Percentiles rank a stretch among this genome's conserved stretches.
Conservation (phyloP, 2,888 invertebrate genomes). For the Sphaeridia pumilis region DNA sequence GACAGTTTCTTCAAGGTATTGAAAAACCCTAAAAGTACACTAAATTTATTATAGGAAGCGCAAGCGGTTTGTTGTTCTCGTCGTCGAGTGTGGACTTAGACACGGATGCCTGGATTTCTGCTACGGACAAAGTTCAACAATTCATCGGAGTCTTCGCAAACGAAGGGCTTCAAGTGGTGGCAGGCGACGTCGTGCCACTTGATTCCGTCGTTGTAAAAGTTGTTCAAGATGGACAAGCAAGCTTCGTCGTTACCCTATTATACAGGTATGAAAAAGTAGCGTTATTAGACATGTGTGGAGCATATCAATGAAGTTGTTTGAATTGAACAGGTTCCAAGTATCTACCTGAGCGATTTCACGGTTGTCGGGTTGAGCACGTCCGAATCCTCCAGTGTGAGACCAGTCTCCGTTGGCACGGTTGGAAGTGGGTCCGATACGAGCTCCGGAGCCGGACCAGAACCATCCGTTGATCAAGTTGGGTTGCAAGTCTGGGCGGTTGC, state of each 20-base stretch:
- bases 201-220: slow-evolving; percentile 85
- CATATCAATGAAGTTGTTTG: not conserved
- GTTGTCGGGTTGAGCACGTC: slow-evolving; percentile 75
- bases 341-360: slow-evolving; percentile 49
- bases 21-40: not conserved
- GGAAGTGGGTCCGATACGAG: slow-evolving; percentile 73
- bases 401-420: slow-evolving; percentile 82
- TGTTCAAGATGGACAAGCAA: slow-evolving; percentile 74
- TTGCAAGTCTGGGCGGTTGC: slow-evolving; percentile 62
- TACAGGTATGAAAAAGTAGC: no score
- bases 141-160: slow-evolving; percentile 83
- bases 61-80: not conserved
- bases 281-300: no score
- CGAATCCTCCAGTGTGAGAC: slow-evolving; percentile 85
- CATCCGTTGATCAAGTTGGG: slow-evolving; percentile 75
- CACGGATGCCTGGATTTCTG: slow-evolving; percentile 56
- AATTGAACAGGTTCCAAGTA: not conserved
- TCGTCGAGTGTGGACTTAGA: slow-evolving; percentile 3
- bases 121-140: slow-evolving; percentile 71
- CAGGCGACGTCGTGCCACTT: slow-evolving; percentile 91
- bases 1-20: no score
- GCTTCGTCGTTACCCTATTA: slow-evolving; percentile 61
- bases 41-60: not conserved
- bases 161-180: slow-evolving; percentile 82
- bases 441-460: slow-evolving; percentile 87